A percentile compares a stretch with the other conserved stretches of the same genome.
Conservation (phyloP, 2,113 vertebrate genomes). For the Amblyopsis rosae region DNA sequence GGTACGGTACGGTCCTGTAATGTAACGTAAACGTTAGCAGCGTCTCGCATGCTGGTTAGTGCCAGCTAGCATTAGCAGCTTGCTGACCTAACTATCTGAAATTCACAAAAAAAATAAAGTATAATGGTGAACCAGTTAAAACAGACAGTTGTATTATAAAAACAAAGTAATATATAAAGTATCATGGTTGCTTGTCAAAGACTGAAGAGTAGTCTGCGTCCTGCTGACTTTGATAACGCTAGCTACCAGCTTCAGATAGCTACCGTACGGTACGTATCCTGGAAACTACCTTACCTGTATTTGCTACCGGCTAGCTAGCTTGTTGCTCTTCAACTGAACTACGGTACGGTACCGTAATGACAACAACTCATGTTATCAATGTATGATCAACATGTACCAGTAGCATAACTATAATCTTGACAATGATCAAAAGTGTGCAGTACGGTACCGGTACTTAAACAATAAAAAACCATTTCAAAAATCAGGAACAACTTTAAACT, state of each 20-base stretch:
- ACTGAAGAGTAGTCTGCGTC: neutral
- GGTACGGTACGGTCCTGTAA: slow-evolving; percentile 24
- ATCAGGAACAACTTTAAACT: neutral
- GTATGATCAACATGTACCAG: too few relatives aligned
- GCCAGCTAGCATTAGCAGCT: slow-evolving; percentile 34
- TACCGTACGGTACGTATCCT: neutral
- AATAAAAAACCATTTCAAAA: too few relatives aligned
- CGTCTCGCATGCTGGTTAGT: slow-evolving; percentile 57
- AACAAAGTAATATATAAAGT: neutral
- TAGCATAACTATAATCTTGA: too few relatives aligned
- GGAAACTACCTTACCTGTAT: neutral
- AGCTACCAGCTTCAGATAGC: neutral
- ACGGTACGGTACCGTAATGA: too few relatives aligned
- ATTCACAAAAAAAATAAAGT: neutral
- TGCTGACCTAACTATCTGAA: neutral
- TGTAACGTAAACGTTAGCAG: slow-evolving; percentile 31
- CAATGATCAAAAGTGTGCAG: neutral
- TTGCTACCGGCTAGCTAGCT: slow-evolving; percentile 26
- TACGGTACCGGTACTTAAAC: too few relatives aligned
- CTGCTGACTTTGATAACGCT: neutral
- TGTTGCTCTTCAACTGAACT: neutral
- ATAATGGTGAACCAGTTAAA: neutral
- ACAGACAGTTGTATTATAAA: neutral
- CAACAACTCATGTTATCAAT: too few relatives aligned
- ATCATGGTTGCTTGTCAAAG: neutral